Conservation (phyloP, 2,888 invertebrate genomes). For the Hypselothyrea guttata region DNA sequence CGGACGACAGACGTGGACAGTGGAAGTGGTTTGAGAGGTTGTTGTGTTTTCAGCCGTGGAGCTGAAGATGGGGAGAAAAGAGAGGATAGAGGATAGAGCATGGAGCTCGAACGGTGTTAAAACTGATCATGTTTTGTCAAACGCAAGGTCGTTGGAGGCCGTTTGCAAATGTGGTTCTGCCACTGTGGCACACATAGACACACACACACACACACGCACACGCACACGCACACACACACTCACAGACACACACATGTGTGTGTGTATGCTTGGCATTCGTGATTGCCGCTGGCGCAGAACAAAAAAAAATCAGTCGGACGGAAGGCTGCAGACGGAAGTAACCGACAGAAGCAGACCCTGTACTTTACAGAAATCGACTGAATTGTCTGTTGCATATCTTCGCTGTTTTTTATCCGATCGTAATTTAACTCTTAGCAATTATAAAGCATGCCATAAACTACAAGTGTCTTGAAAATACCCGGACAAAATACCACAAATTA, state of each 20-base stretch:
- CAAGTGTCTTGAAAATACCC: no score
- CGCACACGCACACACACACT: conserved; percentile 1
- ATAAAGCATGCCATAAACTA: no score
- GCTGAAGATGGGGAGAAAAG: conserved; percentile 14
- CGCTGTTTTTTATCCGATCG: no score
- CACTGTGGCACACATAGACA: conserved; percentile 72
- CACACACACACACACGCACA: conserved; percentile 12
- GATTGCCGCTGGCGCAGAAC: conserved; percentile 59
- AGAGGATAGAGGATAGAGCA: conserved; percentile 13
- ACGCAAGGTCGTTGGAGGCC: conserved; percentile 81
- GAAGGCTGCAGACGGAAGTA: no score
- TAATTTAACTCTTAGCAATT: no score
- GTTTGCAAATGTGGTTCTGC: conserved; percentile 78
- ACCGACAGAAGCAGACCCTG: no score
- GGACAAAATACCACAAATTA: no score
- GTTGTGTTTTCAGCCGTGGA: conserved; percentile 4
- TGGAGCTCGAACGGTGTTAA: conserved; percentile 64
- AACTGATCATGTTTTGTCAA: conserved; percentile 78
- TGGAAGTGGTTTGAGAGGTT: conserved; percentile 20
- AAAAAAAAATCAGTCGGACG: no score
- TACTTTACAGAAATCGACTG: no score
- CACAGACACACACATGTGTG: conserved; percentile 2
- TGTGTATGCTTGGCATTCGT: conserved; percentile 50
- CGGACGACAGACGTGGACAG: conserved; percentile 37
- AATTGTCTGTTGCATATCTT: no score